Conservation (phyloP, 1,140 invertebrate species). For the Armadillidium nasatum region DNA sequence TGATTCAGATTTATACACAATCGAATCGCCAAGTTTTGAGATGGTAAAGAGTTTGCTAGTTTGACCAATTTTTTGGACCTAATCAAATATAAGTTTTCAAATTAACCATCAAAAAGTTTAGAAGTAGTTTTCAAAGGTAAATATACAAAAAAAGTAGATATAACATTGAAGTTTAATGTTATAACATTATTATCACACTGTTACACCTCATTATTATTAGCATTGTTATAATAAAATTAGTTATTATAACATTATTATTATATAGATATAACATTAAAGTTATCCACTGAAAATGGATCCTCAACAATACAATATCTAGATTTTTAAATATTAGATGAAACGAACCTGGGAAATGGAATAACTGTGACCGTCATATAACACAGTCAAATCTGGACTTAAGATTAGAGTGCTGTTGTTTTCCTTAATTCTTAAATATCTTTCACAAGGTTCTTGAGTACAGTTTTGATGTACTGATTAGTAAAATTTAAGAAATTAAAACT, state of each 20-base stretch:
- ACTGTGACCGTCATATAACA: constrained; percentile 61
- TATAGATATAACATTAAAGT: background rate
- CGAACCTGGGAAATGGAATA: constrained; percentile 63
- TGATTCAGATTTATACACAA: constrained; percentile 62
- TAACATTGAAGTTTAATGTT: background rate
- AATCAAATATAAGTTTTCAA: constrained; percentile 28
- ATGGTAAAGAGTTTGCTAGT: constrained; percentile 60
- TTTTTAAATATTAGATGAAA: background rate
- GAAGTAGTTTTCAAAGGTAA: too few relatives aligned
- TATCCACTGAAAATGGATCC: background rate
- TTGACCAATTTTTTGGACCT: constrained; percentile 58
- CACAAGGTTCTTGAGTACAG: constrained; percentile 56
- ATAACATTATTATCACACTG: background rate
- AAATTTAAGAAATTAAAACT: constrained; percentile 11
- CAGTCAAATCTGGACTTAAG: constrained; percentile 61
- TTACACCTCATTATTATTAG: background rate
- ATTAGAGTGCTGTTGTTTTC: constrained; percentile 57
- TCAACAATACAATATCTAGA: background rate
- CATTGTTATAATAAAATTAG: background rate
- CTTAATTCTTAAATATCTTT: constrained; percentile 57
- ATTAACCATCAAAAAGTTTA: too few relatives aligned
- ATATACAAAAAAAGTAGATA: too few relatives aligned
- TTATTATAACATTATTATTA: constrained; percentile 25
- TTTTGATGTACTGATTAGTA: constrained; percentile 60
- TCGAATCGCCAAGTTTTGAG: constrained; percentile 61